Evolutionary conservation across 2,113 vertebrate species (phyloP).

Genomic region (Pogonocichla stellata): DNA sequence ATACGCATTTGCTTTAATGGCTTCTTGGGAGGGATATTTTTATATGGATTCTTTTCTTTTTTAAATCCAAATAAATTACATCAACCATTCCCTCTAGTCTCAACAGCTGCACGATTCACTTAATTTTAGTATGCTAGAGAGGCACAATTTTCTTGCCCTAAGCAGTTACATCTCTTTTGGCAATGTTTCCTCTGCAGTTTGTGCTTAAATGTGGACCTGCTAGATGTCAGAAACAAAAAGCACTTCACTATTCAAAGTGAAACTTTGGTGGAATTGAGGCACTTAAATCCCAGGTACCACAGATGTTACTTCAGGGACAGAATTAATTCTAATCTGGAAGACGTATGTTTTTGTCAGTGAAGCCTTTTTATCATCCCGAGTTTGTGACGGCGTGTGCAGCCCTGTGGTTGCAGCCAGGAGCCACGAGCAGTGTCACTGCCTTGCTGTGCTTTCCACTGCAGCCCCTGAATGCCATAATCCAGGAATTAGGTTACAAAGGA

Average conservation of each 20-base stretch:
- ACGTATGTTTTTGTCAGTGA: neutral
- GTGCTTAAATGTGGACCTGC: neutral
- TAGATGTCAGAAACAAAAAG: neutral
- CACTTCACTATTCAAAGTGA: neutral
- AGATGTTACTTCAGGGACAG: neutral
- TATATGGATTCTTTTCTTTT: neutral
- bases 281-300: neutral
- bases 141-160: neutral
- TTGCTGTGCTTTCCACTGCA: accelerated
- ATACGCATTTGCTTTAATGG: neutral
- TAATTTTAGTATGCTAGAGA: neutral
- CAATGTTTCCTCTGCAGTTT: neutral
- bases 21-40: conserved; percentile 1
- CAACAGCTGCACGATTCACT: neutral
- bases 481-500: neutral
- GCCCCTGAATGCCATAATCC: neutral
- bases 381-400: accelerated
- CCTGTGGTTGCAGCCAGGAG: accelerated
- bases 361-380: neutral
- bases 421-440: neutral
- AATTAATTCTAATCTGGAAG: neutral
- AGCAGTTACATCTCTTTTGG: neutral
- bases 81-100: neutral
- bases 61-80: conserved; percentile 19
- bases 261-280: neutral